phyloP scores from a whole-genome alignment of 1,140 invertebrate species.

The Solenopsis invicta region DNA sequence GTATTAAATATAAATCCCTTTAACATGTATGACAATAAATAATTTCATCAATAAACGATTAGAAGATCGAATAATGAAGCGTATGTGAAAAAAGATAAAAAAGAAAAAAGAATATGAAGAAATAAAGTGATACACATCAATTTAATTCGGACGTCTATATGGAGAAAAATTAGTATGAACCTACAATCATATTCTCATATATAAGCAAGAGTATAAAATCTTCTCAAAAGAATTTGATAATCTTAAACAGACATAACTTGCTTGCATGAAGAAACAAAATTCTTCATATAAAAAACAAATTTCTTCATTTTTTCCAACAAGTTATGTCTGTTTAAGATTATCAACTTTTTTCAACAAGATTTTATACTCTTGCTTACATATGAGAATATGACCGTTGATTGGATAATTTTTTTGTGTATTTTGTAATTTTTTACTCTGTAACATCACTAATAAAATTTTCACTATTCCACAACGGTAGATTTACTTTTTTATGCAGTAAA shows the following conservation, averaged over 20 bases:
- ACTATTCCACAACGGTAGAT: neutral
- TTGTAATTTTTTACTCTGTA: neutral
- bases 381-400: too few species aligned
- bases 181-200: too few species aligned
- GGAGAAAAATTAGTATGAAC: too few species aligned
- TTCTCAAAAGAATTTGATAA: too few species aligned
- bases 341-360: too few species aligned
- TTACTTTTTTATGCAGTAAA: neutral
- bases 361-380: too few species aligned
- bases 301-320: too few species aligned
- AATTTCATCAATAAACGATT: neutral
- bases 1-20: neutral
- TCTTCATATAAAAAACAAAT: too few species aligned
- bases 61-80: neutral
- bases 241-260: too few species aligned
- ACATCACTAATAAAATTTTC: neutral
- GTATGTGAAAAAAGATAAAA: neutral
- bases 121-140: neutral
- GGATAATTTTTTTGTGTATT: neutral
- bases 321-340: too few species aligned
- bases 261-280: too few species aligned
- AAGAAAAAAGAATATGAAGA: neutral
- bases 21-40: neutral
- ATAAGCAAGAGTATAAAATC: too few species aligned
- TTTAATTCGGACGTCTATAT: neutral